Conservation (phyloP, 2,888 invertebrate species). For the Eupithecia subfuscata region DNA sequence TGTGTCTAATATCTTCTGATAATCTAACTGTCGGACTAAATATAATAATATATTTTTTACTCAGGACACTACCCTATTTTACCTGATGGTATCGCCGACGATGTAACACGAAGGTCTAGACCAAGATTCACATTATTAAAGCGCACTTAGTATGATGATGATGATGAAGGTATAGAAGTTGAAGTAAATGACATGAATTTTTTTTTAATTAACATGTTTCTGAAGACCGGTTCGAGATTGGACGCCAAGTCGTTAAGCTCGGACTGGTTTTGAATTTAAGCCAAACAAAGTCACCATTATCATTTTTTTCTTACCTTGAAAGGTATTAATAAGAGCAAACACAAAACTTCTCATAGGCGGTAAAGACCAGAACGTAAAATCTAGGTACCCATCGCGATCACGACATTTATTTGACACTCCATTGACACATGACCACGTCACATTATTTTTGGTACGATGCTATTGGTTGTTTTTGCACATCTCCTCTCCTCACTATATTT, state of each 20-base stretch:
- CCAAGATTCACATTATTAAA: too few species aligned
- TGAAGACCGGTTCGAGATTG: slow-evolving; percentile 1
- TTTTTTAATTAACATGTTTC: not conserved
- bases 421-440: too few species aligned
- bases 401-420: too few species aligned
- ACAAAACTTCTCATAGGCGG: not conserved
- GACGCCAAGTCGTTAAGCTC: slow-evolving; percentile 1
- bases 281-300: not conserved
- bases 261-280: slow-evolving; percentile 10
- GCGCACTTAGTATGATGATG: not conserved
- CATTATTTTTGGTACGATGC: too few species aligned
- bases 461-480: too few species aligned
- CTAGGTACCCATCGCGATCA: not conserved
- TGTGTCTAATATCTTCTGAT: too few species aligned
- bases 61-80: too few species aligned
- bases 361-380: not conserved
- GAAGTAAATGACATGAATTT: not conserved
- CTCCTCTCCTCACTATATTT: too few species aligned
- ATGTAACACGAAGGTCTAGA: too few species aligned
- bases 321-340: not conserved
- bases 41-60: too few species aligned
- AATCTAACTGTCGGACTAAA: too few species aligned
- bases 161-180: not conserved
- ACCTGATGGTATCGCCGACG: too few species aligned
- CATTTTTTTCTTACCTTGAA: not conserved